Base-by-base conservation (phyloP, 2,113 vertebrate species). In the Alethe diademata region DNA sequence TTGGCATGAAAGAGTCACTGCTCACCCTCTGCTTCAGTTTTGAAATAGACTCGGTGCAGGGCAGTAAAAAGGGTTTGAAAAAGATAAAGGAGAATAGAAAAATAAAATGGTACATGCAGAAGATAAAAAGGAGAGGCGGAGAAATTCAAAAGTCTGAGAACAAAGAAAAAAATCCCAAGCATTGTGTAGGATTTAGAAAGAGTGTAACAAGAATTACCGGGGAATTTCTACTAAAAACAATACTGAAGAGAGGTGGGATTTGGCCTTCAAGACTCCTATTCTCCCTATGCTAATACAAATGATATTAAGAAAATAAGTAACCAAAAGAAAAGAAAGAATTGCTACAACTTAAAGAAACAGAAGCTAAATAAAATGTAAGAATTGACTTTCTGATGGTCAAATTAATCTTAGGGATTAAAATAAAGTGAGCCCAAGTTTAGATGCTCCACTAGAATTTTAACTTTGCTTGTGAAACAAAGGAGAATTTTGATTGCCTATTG, bases 381-480 rank as follows among this genome's bases (percentile, higher is more conserved):
- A 45, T 22, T 54, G 5, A 31, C 1, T 0, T 15, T 3, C 14
- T 61, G 31, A 31, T 0, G 0, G 16, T 72, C 11, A 87, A 65
- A 86, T 51, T 47, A 64, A 71, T 6, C 54, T 58, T 38, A 26
- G 38, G 10, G 19, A 61, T 54, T 72, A 61, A 67, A 91, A 75
- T 72, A 33, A 58, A 62, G 2, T 9, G 7, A 56, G 5, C 18
- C 8, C 3, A 51, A 51, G 16, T 40, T 85, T 45, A 73, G 66
- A 65, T 65, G 10, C 11, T 69, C 19, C 66, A 35, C 38, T 53
- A 28, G 8, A 88, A 78, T 83, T 82, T 72, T 92, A 11, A 43
- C 8, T 45, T 60, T 62, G 58, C 24, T 75, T 54, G 28, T 48
- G 56, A 90, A 94, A 57, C 17, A 74, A 71, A 69, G 28, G 36